These are phyloP conservation scores for Cistogaster globosa DNA, from an alignment of 2,888 invertebrate genomes.

Conservation along the genomic window DNA sequence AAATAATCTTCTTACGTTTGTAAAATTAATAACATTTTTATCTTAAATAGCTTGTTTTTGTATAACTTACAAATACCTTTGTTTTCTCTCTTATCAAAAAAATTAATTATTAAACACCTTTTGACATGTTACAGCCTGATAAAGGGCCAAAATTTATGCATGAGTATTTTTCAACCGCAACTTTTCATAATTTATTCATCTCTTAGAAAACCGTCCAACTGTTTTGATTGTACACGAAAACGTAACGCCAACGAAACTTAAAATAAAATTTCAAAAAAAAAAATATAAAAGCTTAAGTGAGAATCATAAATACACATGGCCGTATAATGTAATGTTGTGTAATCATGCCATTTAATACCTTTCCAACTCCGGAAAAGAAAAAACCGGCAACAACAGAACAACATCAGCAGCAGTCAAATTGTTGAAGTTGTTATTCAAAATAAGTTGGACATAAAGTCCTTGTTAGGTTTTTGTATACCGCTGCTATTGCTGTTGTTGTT, in stretches of 20 bases:
- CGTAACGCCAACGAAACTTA: slow-evolving; percentile 17
- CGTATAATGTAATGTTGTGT: slow-evolving; percentile 50
- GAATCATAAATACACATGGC: slow-evolving; percentile 33
- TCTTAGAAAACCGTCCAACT: slow-evolving; percentile 52
- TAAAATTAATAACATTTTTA: neutral
- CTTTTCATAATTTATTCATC: slow-evolving; percentile 63
- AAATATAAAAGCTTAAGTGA: slow-evolving; percentile 50
- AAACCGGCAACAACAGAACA: neutral
- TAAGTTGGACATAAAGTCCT: slow-evolving; percentile 61
- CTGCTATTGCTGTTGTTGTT: slow-evolving; percentile 37
- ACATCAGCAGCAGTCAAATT: slow-evolving; percentile 61
- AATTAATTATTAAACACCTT: slow-evolving; percentile 54
- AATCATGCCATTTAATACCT: slow-evolving; percentile 62
- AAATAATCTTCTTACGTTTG: neutral
- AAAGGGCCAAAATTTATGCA: slow-evolving; percentile 46
- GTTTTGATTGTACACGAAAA: slow-evolving; percentile 51
- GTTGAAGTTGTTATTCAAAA: slow-evolving; percentile 48
- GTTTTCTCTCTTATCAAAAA: slow-evolving; percentile 36
- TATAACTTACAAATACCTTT: slow-evolving; percentile 25
- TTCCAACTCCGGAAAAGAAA: neutral
- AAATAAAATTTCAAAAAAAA: neutral
- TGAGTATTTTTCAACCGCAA: slow-evolving; percentile 19
- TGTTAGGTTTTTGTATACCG: slow-evolving; percentile 20
- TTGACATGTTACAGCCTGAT: slow-evolving; percentile 46
- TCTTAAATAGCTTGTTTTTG: slow-evolving; percentile 47